A percentile compares a stretch with the other conserved stretches of the same genome.
Evolutionary conservation across 53 echinoderm and acorn worm species (phyloP).

Genomic region (Henricia sp.): DNA sequence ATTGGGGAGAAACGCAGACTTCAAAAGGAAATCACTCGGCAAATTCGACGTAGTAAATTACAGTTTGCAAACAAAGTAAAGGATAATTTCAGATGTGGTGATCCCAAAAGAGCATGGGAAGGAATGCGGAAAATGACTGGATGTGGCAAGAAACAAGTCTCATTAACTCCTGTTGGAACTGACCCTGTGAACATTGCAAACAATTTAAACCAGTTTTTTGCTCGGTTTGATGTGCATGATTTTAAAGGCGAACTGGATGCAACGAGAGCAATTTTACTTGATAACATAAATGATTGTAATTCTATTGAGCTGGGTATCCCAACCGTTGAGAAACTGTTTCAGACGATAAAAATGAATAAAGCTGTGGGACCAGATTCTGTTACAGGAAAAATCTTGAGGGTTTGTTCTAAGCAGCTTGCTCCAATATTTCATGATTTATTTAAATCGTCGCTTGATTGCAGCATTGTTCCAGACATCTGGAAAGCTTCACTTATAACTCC

Average conservation of each 20-base stretch:
- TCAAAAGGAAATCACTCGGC: constrained; percentile 22
- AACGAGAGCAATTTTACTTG: background rate
- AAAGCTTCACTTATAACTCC: constrained; percentile 18
- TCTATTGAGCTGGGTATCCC: background rate
- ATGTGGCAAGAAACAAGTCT: constrained; percentile 9
- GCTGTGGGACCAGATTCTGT: constrained; percentile 43
- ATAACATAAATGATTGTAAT: background rate
- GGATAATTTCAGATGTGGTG: constrained; percentile 14
- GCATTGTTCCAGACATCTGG: constrained; percentile 9
- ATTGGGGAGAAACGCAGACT: background rate
- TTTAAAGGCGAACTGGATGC: background rate
- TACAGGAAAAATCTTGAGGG: constrained; percentile 37
- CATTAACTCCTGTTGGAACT: background rate
- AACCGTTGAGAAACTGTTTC: constrained; percentile 1
- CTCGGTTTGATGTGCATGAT: constrained; percentile 42
- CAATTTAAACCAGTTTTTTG: constrained; percentile 54
- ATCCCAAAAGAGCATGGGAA: constrained; percentile 50
- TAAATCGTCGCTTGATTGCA: constrained; percentile 34
- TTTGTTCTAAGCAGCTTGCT: constrained; percentile 18
- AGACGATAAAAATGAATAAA: constrained; percentile 3
- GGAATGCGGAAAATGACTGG: constrained; percentile 26
- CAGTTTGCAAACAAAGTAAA: constrained; percentile 15
- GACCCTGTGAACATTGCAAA: constrained; percentile 6
- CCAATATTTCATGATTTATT: constrained; percentile 18
- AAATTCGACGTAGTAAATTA: constrained; percentile 39